phyloP scores from a whole-genome alignment of 2,888 invertebrate species.

The Lithophane socia region DNA sequence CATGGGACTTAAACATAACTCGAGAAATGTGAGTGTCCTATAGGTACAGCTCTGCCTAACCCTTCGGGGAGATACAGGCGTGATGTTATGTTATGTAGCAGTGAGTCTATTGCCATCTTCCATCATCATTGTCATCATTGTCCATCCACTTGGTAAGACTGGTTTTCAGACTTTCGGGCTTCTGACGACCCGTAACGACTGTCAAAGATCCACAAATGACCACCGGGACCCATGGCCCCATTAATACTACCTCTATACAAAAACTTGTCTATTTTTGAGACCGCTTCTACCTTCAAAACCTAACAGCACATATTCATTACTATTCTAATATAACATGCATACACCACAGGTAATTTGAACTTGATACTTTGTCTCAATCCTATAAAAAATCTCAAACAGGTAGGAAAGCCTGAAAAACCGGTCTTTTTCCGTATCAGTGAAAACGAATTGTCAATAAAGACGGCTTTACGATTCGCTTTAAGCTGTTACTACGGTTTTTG shows the following conservation, averaged over 20 bases:
- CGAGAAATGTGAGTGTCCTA: too few species aligned
- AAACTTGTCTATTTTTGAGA: not conserved
- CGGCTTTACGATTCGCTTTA: slow-evolving; percentile 66
- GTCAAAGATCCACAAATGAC: too few species aligned
- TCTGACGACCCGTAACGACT: too few species aligned
- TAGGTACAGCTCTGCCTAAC: too few species aligned
- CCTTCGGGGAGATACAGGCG: too few species aligned
- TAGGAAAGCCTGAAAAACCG: slow-evolving; percentile 71
- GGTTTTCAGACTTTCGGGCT: too few species aligned
- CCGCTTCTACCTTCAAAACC: not conserved
- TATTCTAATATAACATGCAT: slow-evolving; percentile 12
- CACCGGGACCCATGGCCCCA: too few species aligned
- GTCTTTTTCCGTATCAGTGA: slow-evolving; percentile 72
- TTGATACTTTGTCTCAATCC: slow-evolving; percentile 63
- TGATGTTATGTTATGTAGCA: too few species aligned
- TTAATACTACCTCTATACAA: too few species aligned
- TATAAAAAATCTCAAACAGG: slow-evolving; percentile 67
- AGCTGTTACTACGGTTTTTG: slow-evolving; percentile 29
- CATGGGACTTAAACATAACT: too few species aligned
- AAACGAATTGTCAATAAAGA: slow-evolving; percentile 75
- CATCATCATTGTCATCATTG: too few species aligned
- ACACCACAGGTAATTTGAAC: slow-evolving; percentile 65
- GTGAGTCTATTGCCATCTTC: not conserved
- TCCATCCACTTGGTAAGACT: not conserved
- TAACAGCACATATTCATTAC: not conserved